Base-by-base conservation (phyloP, 2,888 invertebrate species). In the Sicus ferrugineus region DNA sequence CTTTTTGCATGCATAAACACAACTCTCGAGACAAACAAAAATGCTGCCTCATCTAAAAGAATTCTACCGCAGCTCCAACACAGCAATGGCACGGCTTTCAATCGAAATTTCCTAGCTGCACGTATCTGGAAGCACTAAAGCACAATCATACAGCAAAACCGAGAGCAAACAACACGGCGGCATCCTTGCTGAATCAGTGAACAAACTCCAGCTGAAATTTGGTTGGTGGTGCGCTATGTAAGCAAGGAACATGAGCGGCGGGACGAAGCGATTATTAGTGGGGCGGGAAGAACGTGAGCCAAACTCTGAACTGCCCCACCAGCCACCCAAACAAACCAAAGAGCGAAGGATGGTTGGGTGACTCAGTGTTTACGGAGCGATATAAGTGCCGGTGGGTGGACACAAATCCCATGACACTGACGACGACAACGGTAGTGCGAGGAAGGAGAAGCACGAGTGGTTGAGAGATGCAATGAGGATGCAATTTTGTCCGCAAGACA, bases 261-360 rank as follows among this genome's bases (percentile, higher is more conserved):
- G n/a, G 50, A 50, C 48, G 48, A 52, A 64, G 31, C 64, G 50
- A 64, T 50, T 54, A 56, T n/a, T n/a, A n/a, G n/a, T n/a, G n/a
- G n/a, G 66, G 42, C 58, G 38, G 56, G 31, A 56, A 38, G 38
- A 66, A 54, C 56, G 56, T 54, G 56, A 66, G 66, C 42, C 3
- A 65, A 66, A 56, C 42, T 28, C 23, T 26, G 66, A 66, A 21
- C 66, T 28, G 11, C 16, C 31, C 66, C 42, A 14, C 16, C 31
- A 65, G 38, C 50, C 31, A n/a, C n/a, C n/a, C n/a, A n/a, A n/a
- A n/a, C n/a, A 50, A 54, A 23, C 19, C 21, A 23, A 23, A 28
- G 46, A n/a, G 38, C 16, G 28, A 38, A 26, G 65, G 23, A 28
- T 16, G 56, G 54, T 14, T 38, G 34, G 19, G 42, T 61, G 19